Conservation (phyloP, 2,888 invertebrate genomes). For the Stegophylla sp. region DNA sequence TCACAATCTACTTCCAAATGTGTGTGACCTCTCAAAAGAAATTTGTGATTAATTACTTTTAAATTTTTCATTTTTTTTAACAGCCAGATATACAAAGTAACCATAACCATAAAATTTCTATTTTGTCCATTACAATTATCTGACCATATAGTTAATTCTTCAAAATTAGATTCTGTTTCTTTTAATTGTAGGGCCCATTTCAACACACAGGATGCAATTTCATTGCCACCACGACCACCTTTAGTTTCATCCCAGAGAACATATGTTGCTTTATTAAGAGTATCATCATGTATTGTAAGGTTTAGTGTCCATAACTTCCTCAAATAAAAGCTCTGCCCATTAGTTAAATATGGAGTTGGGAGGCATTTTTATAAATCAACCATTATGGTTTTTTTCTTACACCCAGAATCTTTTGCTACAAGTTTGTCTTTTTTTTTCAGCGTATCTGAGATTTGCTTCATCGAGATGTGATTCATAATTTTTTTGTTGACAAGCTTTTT, state of each 20-base stretch:
- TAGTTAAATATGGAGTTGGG: neutral
- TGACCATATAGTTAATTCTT: constrained; percentile 59
- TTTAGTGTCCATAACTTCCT: constrained; percentile 1
- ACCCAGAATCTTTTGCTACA: neutral
- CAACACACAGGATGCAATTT: constrained; percentile 38
- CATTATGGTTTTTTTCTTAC: constrained; percentile 10
- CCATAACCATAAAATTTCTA: constrained; percentile 37
- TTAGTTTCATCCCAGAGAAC: constrained; percentile 13
- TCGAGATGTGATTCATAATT: constrained; percentile 19
- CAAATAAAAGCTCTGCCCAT: constrained; percentile 18
- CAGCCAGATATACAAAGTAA: constrained; percentile 53
- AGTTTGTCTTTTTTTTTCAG: constrained; percentile 20
- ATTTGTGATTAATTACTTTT: constrained; percentile 60
- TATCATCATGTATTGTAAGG: constrained; percentile 20
- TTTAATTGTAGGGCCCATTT: constrained; percentile 37
- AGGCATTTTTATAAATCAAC: constrained; percentile 5
- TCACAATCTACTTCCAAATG: constrained; percentile 61
- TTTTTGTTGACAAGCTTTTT: neutral
- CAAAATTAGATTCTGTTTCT: constrained; percentile 12
- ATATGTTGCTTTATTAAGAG: constrained; percentile 5
- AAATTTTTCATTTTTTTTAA: constrained; percentile 47
- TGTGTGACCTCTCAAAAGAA: constrained; percentile 60
- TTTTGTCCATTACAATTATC: constrained; percentile 54
- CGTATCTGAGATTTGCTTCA: constrained; percentile 15
- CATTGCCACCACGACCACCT: constrained; percentile 43